These are phyloP conservation scores for Tipula helvola DNA, from an alignment of 2,888 invertebrate genomes.

Conservation along the genomic window DNA sequence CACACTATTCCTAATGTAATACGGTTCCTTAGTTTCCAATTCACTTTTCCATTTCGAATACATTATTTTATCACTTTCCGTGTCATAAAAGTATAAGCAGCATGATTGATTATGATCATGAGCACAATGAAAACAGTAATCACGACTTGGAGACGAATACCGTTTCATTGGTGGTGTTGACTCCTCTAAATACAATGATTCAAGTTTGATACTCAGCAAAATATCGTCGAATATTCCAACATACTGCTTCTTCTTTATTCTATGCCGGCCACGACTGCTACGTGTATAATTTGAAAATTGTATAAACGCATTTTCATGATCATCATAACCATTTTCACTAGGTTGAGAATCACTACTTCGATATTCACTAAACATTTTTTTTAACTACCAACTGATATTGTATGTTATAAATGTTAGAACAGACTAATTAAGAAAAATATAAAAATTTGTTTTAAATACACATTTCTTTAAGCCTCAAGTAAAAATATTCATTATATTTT, in stretches of 20 bases:
- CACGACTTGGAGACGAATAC: neutral
- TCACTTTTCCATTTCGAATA: slow-evolving; percentile 4
- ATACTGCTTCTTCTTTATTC: neutral
- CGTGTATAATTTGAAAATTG: neutral
- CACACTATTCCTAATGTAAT: neutral
- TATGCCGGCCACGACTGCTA: neutral
- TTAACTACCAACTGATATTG: neutral
- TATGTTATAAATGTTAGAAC: neutral
- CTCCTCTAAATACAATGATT: neutral
- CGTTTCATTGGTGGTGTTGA: neutral
- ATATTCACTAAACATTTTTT: neutral
- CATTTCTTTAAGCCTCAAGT: neutral
- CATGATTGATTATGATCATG: slow-evolving; percentile 8
- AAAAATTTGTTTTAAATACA: neutral
- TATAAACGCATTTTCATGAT: neutral
- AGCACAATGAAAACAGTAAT: slow-evolving; percentile 5
- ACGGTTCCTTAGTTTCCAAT: neutral
- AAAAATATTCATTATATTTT: neutral
- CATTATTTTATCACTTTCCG: neutral
- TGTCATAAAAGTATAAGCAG: neutral
- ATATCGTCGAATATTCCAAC: neutral
- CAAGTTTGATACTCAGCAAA: neutral
- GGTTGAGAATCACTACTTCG: neutral
- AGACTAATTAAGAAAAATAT: neutral
- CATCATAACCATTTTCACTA: neutral